Base-by-base conservation (phyloP, 2,797 vertebrate genomes). In the Tarsius wallacei region DNA sequence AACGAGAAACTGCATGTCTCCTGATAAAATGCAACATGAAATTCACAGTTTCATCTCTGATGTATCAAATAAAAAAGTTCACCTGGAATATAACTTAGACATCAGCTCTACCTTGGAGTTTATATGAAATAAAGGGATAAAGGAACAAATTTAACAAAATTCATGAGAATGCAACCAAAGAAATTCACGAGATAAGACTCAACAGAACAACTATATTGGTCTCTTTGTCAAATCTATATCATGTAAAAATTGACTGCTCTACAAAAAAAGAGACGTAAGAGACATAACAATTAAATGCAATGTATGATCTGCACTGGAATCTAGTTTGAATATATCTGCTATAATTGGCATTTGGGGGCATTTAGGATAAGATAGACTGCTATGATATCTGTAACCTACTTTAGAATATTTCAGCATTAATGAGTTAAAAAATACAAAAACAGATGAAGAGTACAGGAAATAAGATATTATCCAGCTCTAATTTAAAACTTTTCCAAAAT, bases 401-500 rank as follows among this genome's bases (percentile, higher is more conserved):
- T 94, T 82, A 93, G n/a, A 61, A 59, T 57, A 94, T 2, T 74
- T 93, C 5, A 91, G 36, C 36, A 94, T 90, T 89, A 95, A 49
- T 66, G 22, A 94, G 49, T 82, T 70, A 36, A 92, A 76, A 92
- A 89, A 73, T 21, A 88, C 49, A 93, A 78, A 94, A 42, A 76
- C 7, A 80, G 19, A 90, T 90, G 59, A 95, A 87, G 33, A 93
- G 21, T 24, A 93, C 0, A 96, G 5, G 85, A 94, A 84, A 91
- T 81, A 93, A 91, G 96, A 82, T 59, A 95, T 55, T 80, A 94
- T 7, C 21, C 21, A 85, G 7, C 31, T 88, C 26, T 84, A 93
- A 83, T 80, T 91, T 66, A 96, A 93, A 98, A 91, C 24, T 80
- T 33, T 93, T 93, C 2, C 13, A 87, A 95, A 96, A 86, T 76